Base-by-base conservation (phyloP, 92 coral and sea anemone genomes). In the Porites divaricata region DNA sequence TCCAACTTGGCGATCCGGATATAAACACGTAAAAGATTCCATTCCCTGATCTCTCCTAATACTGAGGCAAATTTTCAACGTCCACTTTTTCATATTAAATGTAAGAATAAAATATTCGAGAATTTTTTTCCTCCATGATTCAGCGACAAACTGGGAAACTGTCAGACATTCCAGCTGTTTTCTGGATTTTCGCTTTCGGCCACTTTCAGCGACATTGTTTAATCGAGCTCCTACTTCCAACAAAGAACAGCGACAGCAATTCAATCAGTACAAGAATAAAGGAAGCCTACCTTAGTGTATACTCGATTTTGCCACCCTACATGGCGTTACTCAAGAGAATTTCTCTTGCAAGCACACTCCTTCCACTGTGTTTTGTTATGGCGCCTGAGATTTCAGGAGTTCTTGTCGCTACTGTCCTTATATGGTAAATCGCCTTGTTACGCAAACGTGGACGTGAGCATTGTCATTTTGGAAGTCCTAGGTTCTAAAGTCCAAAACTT, bases 341-440 rank as follows among this genome's bases (percentile, higher is more conserved):
- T 56, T 56, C 35, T 8, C 20, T 7, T 6, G 53, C 54, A 19
- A 70, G 6, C 5, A 13, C 24, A 19, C n/a, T 7, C 11, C 23
- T 66, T 66, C 20, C 41, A 26, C 63, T 15, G 16, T 21, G 62
- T 54, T 54, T 53, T 17, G 63, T 79, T 53, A 53, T 66, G 75
- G 74, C 64, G 23, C 16, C 35, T 1, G 35, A 41, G 25, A 35
- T 77, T 74, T 63, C 81, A 77, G 81, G 61, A 63, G 71, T 63
- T 66, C 70, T 1, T 21, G 13, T 24, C 5, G 6, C 45, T 9
- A 14, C 19, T 79, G 67, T 15, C 85, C 85, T 53, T 69, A 20
- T 80, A 54, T 80, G 85, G 85, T 28, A 41, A 41, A 80, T 68
- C 57, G 57, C 28, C 77, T 72, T 50, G 22, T 80, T 69, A 72